Evolutionary conservation across 2,888 invertebrate genomes (phyloP).

Genomic region (Bimastos eiseni): DNA sequence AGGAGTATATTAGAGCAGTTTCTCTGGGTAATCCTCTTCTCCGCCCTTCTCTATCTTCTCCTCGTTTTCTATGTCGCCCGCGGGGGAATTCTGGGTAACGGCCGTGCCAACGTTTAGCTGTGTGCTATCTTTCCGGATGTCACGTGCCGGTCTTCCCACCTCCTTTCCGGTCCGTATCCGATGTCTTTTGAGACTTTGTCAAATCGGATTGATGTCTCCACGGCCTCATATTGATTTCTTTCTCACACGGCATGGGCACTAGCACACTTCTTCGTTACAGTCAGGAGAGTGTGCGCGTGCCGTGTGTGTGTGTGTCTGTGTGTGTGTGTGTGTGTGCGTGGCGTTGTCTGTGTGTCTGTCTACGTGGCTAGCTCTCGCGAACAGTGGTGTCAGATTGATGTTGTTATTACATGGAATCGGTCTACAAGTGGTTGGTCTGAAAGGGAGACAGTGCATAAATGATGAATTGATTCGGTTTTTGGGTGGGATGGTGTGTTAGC

Average conservation of each 20-base stretch:
- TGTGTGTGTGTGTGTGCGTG: neutral
- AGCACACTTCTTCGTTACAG: neutral
- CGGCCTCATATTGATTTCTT: neutral
- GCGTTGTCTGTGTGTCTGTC: neutral
- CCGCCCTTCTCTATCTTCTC: neutral
- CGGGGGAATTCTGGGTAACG: conserved; percentile 2
- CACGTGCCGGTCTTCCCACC: neutral
- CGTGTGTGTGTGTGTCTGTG: neutral
- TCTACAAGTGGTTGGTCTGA: conserved; percentile 8
- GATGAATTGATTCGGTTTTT: neutral
- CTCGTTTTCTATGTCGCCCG: neutral
- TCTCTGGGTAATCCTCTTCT: neutral
- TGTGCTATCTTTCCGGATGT: neutral
- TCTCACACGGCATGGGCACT: neutral
- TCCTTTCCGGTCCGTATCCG: neutral
- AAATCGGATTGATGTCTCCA: conserved; percentile 1
- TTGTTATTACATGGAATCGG: conserved; percentile 15
- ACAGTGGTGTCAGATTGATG: conserved; percentile 19
- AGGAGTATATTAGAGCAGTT: neutral
- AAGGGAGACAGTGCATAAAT: neutral
- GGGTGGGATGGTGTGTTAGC: neutral
- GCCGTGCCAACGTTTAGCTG: neutral
- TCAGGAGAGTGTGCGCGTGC: neutral
- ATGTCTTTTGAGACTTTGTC: conserved; percentile 2
- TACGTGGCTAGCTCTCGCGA: neutral